A percentile compares a stretch with the other conserved stretches of the same genome.
phyloP scores from a whole-genome alignment of 2,888 invertebrate species.

The Galeopsomyia nigrocyanea region DNA sequence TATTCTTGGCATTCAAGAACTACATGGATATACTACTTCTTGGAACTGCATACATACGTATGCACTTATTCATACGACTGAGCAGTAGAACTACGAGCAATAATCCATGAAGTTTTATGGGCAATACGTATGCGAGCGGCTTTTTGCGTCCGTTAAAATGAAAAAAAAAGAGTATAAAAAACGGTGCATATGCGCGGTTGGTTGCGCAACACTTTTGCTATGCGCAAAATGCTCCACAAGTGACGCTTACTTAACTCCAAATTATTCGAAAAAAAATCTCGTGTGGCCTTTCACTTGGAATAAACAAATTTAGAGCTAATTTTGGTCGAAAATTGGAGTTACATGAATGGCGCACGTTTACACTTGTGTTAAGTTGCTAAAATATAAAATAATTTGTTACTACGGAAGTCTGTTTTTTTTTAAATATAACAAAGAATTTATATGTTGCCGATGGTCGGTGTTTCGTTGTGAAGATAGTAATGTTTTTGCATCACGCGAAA shows the following conservation, averaged over 20 bases:
- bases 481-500: no score
- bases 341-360: no score
- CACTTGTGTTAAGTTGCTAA: no score
- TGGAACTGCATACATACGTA: slow-evolving; percentile 8
- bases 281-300: slow-evolving; percentile 11
- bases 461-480: no score
- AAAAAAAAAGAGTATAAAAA: slow-evolving; percentile 48
- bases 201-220: slow-evolving; percentile 39
- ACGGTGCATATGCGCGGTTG: not conserved
- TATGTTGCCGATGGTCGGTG: no score
- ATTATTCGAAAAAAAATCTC: slow-evolving; percentile 22
- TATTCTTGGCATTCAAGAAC: not conserved
- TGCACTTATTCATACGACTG: slow-evolving; percentile 2
- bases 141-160: slow-evolving; percentile 2
- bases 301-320: slow-evolving; percentile 37
- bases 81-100: slow-evolving; percentile 53
- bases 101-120: slow-evolving; percentile 57
- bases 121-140: slow-evolving; percentile 19
- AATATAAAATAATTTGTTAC: no score
- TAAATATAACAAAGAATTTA: no score
- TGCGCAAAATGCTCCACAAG: not conserved
- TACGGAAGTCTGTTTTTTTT: no score
- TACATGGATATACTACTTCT: slow-evolving; percentile 9
- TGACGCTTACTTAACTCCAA: slow-evolving; percentile 24
- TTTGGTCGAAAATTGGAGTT: slow-evolving; percentile 5